Conservation (phyloP, 2,113 vertebrate species). For the Larimichthys polyactis region DNA sequence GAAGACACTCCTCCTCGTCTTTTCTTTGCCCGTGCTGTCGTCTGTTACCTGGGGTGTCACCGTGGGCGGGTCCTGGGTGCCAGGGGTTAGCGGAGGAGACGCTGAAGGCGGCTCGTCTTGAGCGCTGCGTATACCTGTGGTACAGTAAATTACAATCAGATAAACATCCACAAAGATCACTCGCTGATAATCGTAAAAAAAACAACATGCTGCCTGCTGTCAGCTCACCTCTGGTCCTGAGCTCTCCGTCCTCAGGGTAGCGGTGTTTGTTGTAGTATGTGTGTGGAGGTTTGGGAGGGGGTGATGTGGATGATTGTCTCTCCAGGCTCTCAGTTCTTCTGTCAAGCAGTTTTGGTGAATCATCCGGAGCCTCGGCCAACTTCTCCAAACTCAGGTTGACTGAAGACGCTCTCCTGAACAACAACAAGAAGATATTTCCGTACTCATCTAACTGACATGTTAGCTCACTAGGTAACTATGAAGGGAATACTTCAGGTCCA, state of each 20-base stretch:
- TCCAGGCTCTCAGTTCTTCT: constrained; percentile 39
- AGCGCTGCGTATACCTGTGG: constrained; percentile 20
- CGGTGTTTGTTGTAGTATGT: constrained; percentile 81
- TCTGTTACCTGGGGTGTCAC: constrained; percentile 11
- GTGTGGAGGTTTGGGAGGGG: constrained; percentile 84
- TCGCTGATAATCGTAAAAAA: neutral
- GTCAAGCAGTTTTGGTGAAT: neutral
- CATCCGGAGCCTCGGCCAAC: constrained; percentile 30
- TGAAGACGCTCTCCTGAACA: constrained; percentile 51
- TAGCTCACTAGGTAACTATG: neutral
- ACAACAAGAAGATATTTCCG: neutral
- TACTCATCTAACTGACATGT: neutral
- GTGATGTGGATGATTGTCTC: constrained; percentile 32
- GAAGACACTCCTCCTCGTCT: constrained; percentile 71
- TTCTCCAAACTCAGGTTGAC: constrained; percentile 65
- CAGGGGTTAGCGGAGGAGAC: constrained; percentile 4
- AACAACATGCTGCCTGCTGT: no score
- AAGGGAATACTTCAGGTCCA: no score
- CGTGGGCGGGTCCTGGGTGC: constrained; percentile 1
- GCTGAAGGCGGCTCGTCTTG: constrained; percentile 10
- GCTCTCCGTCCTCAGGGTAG: constrained; percentile 66
- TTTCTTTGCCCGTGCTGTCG: constrained; percentile 41
- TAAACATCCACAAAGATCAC: neutral
- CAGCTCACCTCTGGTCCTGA: constrained; percentile 41
- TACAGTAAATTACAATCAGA: neutral